phyloP scores from a whole-genome alignment of 2,797 vertebrate species.

The Tadarida brasiliensis region DNA sequence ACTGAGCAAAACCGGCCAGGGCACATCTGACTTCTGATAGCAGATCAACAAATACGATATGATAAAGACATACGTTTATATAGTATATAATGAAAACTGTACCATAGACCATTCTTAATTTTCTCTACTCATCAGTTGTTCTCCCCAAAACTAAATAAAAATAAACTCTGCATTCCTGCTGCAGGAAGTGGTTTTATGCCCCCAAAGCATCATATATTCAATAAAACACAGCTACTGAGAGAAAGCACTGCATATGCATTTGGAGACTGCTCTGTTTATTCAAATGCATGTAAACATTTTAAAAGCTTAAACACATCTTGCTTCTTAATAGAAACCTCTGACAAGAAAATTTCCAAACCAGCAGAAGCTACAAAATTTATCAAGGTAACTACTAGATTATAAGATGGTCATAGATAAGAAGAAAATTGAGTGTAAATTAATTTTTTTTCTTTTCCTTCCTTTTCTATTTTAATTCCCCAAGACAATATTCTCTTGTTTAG shows the following conservation, averaged over 20 bases:
- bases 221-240: not conserved
- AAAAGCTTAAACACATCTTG: slow-evolving; percentile 25
- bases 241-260: not conserved
- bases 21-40: not conserved
- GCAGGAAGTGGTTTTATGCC: not conserved
- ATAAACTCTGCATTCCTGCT: slow-evolving; percentile 6
- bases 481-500: not conserved
- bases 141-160: not conserved
- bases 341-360: not conserved
- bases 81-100: not conserved
- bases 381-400: not conserved
- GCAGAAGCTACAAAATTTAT: not conserved
- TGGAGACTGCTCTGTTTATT: not conserved
- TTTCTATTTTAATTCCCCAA: not conserved
- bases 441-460: not conserved
- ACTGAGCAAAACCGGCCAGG: no score
- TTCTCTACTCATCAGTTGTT: not conserved
- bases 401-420: not conserved
- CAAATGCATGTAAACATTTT: not conserved
- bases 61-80: not conserved
- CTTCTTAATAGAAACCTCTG: slow-evolving; percentile 20
- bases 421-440: not conserved
- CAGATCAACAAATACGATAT: not conserved
- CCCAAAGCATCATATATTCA: not conserved
- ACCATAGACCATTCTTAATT: not conserved